Evolutionary conservation across 1,140 invertebrate genomes (phyloP).

Genomic region (Limonius californicus): DNA sequence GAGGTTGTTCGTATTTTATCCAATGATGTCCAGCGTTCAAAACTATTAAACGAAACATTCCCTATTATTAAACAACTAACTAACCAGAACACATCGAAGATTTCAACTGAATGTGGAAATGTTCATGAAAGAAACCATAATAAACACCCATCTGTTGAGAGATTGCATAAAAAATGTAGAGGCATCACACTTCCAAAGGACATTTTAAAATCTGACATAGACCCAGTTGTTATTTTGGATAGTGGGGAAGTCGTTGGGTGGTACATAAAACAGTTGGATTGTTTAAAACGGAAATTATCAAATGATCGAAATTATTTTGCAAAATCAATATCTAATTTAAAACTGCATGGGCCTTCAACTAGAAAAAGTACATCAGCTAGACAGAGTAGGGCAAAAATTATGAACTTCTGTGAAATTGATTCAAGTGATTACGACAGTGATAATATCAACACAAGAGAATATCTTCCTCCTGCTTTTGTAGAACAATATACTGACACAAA

Average conservation of each 20-base stretch:
- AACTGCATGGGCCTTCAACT: no score
- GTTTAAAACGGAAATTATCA: not conserved
- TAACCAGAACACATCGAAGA: no score
- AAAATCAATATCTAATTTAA: no score
- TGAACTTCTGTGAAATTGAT: constrained; percentile 9
- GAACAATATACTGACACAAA: not conserved
- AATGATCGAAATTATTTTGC: not conserved
- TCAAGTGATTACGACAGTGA: not conserved
- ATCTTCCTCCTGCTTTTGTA: no score
- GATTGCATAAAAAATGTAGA: not conserved
- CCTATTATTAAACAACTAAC: no score
- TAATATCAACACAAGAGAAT: no score
- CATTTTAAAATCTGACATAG: not conserved
- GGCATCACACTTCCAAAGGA: not conserved
- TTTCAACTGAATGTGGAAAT: no score
- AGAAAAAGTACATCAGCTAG: not conserved
- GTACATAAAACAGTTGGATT: not conserved
- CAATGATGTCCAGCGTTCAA: not conserved
- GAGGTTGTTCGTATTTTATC: no score
- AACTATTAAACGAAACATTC: not conserved
- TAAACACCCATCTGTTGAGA: not conserved
- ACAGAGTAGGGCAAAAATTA: not conserved
- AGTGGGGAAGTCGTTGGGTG: not conserved
- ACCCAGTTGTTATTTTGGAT: not conserved
- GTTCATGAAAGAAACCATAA: no score